Base-by-base conservation (phyloP, 2,113 vertebrate genomes). In the Notarius quadriscutis region DNA sequence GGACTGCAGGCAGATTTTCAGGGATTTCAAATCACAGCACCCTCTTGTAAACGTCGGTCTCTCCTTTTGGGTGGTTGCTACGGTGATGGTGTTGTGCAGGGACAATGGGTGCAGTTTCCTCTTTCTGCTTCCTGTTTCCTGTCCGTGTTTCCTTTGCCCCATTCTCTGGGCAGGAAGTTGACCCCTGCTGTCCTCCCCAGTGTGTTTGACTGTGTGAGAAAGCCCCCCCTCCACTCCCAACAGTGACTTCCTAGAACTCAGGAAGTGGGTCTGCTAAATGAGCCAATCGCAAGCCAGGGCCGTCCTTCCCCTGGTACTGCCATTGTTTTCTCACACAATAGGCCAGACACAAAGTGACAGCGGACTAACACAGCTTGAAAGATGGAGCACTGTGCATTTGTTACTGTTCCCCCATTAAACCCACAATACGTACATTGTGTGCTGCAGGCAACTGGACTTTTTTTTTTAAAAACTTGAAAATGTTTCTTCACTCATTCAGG, bases 71-170 rank as follows among this genome's bases (percentile, higher is more conserved):
- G 92, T 91, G 92, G 94, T 95, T 94, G 91, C 93, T 86, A 93
- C 91, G 89, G 95, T 77, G 93, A 95, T 93, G 91, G 90, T 95
- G 95, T 95, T 95, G 93, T 94, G 92, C 94, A 93, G 93, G 94
- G 93, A 95, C 94, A 95, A 94, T 95, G 95, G 95, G 95, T 86
- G 95, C 92, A 96, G 95, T 95, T 96, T 96, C 95, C 95, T 96
- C 93, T 95, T 94, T 94, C 92, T 94, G 83, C 93, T 96, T 96
- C 95, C 95, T 94, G 94, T 95, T 95, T 96, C 95, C 95, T 95
- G 94, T 91, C 92, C 94, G 93, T 94, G 94, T 95, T 95, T 95
- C 94, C 95, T 94, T 92, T 93, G 91, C 94, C 94, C 94, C 93
- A 95, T 95, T 95, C 95, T 95, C 92, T 93, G 88, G 91, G 93